phyloP scores from a whole-genome alignment of 2,888 invertebrate genomes.

The Listrodromus nycthemerus region DNA sequence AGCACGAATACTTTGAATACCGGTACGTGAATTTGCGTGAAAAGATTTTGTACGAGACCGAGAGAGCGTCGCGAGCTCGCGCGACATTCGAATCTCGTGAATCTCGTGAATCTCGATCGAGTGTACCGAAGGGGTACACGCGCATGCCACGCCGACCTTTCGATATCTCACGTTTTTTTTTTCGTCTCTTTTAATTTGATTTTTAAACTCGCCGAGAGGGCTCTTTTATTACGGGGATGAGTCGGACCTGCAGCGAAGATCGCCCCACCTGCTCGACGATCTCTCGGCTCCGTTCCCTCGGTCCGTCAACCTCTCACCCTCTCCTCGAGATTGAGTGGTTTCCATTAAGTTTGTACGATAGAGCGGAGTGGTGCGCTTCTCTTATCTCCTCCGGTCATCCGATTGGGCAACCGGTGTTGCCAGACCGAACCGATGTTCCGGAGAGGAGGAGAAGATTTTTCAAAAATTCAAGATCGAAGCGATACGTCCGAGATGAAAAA shows the following conservation, averaged over 20 bases:
- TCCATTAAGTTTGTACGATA: slow-evolving; percentile 70
- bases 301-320: not conserved
- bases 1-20: no score
- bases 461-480: not conserved
- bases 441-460: not conserved
- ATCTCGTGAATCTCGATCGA: slow-evolving; percentile 52
- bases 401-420: slow-evolving; percentile 55
- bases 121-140: slow-evolving; percentile 38
- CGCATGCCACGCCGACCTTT: slow-evolving; percentile 19
- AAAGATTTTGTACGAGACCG: no score
- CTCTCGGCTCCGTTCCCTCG: slow-evolving; percentile 29
- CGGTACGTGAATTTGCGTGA: no score
- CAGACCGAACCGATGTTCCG: slow-evolving; percentile 20
- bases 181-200: slow-evolving; percentile 68
- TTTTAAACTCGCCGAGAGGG: slow-evolving; percentile 56
- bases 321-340: slow-evolving; percentile 72
- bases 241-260: slow-evolving; percentile 62
- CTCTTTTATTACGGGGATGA: slow-evolving; percentile 23
- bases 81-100: no score
- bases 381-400: slow-evolving; percentile 60
- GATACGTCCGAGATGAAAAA: not conserved
- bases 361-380: slow-evolving; percentile 43
- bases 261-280: slow-evolving; percentile 59
- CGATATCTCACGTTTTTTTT: not conserved
- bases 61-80: not conserved